Evolutionary conservation across 2,797 vertebrate genomes (phyloP), one percentile per base, ranked within the genome.

Genomic region (Gymnoscopelus braueri): DNA sequence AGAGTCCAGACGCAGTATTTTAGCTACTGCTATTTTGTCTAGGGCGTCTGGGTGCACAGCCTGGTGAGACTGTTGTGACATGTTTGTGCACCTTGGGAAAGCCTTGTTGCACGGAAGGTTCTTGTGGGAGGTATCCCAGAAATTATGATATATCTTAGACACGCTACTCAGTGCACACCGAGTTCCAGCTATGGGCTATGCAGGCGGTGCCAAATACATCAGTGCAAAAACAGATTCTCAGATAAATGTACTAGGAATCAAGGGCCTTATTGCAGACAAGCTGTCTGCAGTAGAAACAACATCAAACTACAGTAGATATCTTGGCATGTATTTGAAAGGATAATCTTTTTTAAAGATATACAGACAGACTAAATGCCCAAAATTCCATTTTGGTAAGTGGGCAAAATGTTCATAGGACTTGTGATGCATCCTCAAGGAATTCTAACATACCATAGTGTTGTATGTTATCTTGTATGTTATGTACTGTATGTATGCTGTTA

Each of bases 111-210:
- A 74, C 52, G 47, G 14, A 77, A 71, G 29, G 19, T 15, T 77
- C 3, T 32, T 51, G 56, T 75, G 51, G 67, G 81, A 82, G 54
- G 60, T 35, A 57, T 77, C 15, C 26, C 63, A 69, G 71, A 63
- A 39, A 13, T 74, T 75, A 66, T 75, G 81, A 83, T 81, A 74
- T 75, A 83, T 60, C 65, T 75, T 60, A 82, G 77, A 84, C 87
- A 89, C 26, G 77, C 65, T 76, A 85, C 56, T 52, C 9, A 73
- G 67, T 74, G 56, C 60, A 73, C 72, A 67, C 47, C 63, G 14
- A 85, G 52, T 47, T 32, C 51, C 15, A 67, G 74, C 84, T 75
- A 58, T 62, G 82, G 88, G 87, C 86, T 48, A 82, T 67, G 35
- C 55, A 77, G 39, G 44, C 62, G 19, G 8, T 78, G 76, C 70